Base-by-base conservation (phyloP, 2,113 vertebrate species). In the Typhlomys cinereus region DNA sequence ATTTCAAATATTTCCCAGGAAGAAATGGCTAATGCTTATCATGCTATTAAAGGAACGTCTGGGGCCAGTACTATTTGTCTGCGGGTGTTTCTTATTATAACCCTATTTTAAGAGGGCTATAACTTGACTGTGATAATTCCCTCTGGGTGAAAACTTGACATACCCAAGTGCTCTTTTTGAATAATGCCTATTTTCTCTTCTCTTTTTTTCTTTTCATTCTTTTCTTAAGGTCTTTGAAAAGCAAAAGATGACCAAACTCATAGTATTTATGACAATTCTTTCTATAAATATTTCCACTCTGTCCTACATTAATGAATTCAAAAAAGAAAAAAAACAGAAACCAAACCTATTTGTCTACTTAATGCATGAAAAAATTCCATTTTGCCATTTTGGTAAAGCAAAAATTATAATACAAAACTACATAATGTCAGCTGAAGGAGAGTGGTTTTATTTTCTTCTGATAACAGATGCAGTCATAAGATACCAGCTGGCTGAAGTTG, bases 21-120 rank as follows among this genome's bases (percentile, higher is more conserved):
- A 86, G 79, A 92, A 76, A 44, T 25, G 66, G 48, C 29, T 75
- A 73, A 0, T 64, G 34, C 61, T 69, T 86, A 76, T 84, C 23
- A 15, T 92, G 34, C 73, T 88, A 52, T 86, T 71, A 87, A 89
- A 84, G 67, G 57, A 87, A 81, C 9, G 73, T 91, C 62, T 92
- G 41, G 92, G 48, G 66, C 69, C 69, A 89, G 92, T 81, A 75
- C 86, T 93, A 31, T 94, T 83, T 93, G 70, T 61, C 57, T 81
- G 34, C 89, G 86, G 81, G 5, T 89, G n/a, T 89, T 96, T 95
- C 89, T 18, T 92, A 89, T 83, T 21, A 90, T 61, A 94, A 50
- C 1, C 81, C 17, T 84, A 34, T 64, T 96, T 97, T 91, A 75
- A 96, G 81, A n/a, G 39, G 76, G 20, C 44, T 15, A 0, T 70